These are phyloP conservation scores for Ophion slaviceki DNA, from an alignment of 2,888 invertebrate genomes.

Conservation along the genomic window DNA sequence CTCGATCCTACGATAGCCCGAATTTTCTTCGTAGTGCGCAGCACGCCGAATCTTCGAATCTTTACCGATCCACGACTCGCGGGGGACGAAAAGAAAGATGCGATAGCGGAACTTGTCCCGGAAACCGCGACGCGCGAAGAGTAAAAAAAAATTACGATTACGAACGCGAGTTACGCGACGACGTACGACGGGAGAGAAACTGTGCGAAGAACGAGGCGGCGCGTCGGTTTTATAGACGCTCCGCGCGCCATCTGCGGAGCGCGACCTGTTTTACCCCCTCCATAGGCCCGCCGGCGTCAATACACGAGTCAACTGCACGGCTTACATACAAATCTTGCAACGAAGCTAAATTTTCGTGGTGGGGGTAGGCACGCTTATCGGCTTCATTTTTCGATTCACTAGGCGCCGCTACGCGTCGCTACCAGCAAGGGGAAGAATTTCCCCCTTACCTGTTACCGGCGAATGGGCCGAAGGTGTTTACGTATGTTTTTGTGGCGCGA, in stretches of 20 bases:
- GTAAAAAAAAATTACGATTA: background rate
- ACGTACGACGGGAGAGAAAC: slow-evolving; percentile 25
- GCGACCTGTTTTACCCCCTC: slow-evolving; percentile 23
- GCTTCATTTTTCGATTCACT: no score
- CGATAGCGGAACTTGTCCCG: background rate
- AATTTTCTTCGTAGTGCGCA: slow-evolving; percentile 4
- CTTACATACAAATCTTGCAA: no score
- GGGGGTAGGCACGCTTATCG: no score
- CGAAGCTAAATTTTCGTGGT: no score
- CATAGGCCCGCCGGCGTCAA: background rate
- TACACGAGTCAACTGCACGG: slow-evolving; percentile 20
- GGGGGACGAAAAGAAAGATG: background rate
- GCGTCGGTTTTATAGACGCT: slow-evolving; percentile 27
- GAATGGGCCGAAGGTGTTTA: no score
- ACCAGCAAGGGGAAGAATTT: no score
- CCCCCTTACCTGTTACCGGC: no score
- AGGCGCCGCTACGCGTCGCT: no score
- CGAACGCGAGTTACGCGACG: background rate
- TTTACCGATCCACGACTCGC: background rate
- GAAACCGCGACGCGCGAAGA: background rate
- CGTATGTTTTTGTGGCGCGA: no score
- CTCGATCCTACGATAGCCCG: slow-evolving; percentile 13
- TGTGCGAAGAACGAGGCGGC: slow-evolving; percentile 15
- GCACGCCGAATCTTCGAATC: background rate
- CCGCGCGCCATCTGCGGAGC: slow-evolving; percentile 33